Evolutionary conservation across 2,113 vertebrate genomes (phyloP), one percentile per base, ranked within the genome.

Genomic region (Rhagologus leucostigma): DNA sequence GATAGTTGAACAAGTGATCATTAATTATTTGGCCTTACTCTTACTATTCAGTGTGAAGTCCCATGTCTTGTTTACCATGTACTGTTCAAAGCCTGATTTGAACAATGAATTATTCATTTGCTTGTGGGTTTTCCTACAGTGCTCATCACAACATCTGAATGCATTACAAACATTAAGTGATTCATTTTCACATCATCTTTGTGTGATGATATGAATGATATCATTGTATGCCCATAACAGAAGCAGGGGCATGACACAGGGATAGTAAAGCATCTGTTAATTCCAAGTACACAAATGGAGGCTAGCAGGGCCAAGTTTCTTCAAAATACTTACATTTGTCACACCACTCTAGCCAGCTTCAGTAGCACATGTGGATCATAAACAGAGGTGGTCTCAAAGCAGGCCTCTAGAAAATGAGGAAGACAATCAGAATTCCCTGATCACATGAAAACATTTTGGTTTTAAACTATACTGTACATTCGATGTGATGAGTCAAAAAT

Each of bases 41-140:
- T 63, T 56, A 44, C 71, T 52, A 63, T 79, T 91, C 65, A 89
- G 18, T 42, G n/a, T 70, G 71, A 90, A 92, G 57, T 65, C 53
- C 62, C 71, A 35, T 27, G 16, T 71, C 84, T 91, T 96, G 69
- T 87, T 95, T 91, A 94, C 84, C 64, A 41, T 24, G 37, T 41
- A 57, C 49, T 87, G n/a, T 84, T 84, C 77, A 93, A 80, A 91
- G 57, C 57, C 77, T 57, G 69, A 84, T 65, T 71, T 68, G 80
- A 92, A 95, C 81, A 95, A 94, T 78, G 62, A 91, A 96, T 97
- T 94, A 94, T 93, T 96, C 74, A 97, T 85, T 89, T 84, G 56
- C 69, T 89, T 65, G 53, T 91, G 84, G 84, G 62, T 87, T 95
- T 94, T 89, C 70, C 84, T 93, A 57, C 94, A 89, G 87, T 57